Conservation (phyloP, 2,888 invertebrate species). For the Salpingus planirostris region DNA sequence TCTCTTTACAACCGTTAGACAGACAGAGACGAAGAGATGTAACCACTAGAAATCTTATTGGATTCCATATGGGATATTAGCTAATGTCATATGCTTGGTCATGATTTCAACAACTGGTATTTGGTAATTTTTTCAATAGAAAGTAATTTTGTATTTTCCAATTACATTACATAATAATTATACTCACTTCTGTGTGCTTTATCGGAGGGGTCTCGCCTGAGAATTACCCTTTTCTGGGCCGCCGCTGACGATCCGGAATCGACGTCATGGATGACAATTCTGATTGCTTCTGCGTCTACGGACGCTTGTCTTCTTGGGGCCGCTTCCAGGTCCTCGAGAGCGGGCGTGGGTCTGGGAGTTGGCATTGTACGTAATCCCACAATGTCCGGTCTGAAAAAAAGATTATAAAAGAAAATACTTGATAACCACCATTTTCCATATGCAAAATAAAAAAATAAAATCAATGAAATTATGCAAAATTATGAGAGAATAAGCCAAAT, state of each 20-base stretch:
- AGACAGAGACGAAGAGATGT: too few species aligned
- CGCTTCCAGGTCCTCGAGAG: constrained; percentile 54
- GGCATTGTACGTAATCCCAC: constrained; percentile 44
- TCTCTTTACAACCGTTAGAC: too few species aligned
- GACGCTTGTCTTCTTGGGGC: constrained; percentile 70
- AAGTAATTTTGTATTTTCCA: too few species aligned
- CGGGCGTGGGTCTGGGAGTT: constrained; percentile 51
- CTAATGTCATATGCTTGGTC: too few species aligned
- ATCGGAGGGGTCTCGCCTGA: constrained; percentile 71
- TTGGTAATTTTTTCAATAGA: too few species aligned
- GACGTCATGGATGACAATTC: constrained; percentile 88
- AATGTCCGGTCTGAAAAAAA: constrained; percentile 60
- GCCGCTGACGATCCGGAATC: constrained; percentile 61
- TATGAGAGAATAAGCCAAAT: neutral
- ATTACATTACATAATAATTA: too few species aligned
- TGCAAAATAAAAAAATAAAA: constrained; percentile 3
- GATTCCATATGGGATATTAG: too few species aligned
- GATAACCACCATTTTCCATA: too few species aligned
- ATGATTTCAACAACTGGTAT: too few species aligned
- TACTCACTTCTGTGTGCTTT: constrained; percentile 82
- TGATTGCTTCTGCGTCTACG: constrained; percentile 84
- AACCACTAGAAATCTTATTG: too few species aligned
- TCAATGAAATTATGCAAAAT: neutral
- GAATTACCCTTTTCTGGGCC: constrained; percentile 63
- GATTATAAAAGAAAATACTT: too few species aligned